Conservation (phyloP, 2,113 vertebrate genomes). For the Chrysochloris asiatica region DNA sequence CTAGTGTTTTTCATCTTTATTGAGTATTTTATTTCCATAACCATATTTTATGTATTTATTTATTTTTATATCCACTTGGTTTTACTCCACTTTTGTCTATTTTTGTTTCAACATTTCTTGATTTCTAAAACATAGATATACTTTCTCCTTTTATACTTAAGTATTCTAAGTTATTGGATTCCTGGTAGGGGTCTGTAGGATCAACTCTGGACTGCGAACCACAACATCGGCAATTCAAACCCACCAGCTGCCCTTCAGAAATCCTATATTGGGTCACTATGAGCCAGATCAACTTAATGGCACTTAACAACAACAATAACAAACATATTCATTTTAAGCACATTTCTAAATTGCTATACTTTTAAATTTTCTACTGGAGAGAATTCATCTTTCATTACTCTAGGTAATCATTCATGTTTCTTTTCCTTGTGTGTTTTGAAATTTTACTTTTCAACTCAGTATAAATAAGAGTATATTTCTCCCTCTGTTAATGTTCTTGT, state of each 20-base stretch:
- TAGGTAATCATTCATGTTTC: not conserved
- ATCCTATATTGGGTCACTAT: no score
- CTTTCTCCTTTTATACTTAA: not conserved
- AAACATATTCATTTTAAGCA: no score
- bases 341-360: not conserved
- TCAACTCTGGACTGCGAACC: no score
- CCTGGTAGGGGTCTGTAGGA: no score
- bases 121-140: not conserved
- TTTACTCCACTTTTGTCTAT: not conserved
- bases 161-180: no score
- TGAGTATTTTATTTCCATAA: not conserved
- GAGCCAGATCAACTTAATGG: no score
- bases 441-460: constrained; percentile 2
- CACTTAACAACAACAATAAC: no score
- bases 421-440: not conserved
- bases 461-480: not conserved
- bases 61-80: not conserved
- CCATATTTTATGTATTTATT: not conserved
- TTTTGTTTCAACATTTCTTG: not conserved
- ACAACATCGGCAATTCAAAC: no score
- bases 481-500: not conserved
- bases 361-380: not conserved
- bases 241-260: not conserved
- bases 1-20: not conserved
- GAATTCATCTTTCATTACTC: not conserved